Conservation (phyloP, 2,888 invertebrate genomes). For the Escarpia spicata region DNA sequence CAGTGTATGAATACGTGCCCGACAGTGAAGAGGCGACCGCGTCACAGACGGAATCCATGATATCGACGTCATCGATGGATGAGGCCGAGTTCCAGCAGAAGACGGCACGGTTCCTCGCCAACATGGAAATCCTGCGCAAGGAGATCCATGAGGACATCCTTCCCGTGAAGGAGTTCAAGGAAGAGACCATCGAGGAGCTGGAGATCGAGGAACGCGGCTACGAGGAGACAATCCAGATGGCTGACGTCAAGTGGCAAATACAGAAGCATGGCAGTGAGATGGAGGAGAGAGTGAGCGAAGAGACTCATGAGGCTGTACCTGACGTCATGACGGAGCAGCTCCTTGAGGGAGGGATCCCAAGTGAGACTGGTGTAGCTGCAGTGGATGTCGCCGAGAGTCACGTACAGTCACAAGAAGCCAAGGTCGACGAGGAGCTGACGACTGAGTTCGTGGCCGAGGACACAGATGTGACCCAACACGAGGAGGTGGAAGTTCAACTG, state of each 20-base stretch:
- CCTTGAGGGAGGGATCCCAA: slow-evolving; percentile 21
- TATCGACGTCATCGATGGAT: slow-evolving; percentile 52
- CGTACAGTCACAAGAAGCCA: slow-evolving; percentile 32
- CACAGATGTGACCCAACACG: slow-evolving; percentile 38
- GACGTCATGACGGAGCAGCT: slow-evolving; percentile 30
- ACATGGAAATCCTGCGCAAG: slow-evolving; percentile 42
- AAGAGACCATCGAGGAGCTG: slow-evolving; percentile 41
- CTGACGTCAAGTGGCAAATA: slow-evolving; percentile 47
- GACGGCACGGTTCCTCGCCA: slow-evolving; percentile 43
- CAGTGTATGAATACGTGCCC: slow-evolving; percentile 75
- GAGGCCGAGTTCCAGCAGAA: slow-evolving; percentile 45
- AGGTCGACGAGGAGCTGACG: slow-evolving; percentile 29
- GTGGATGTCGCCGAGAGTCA: slow-evolving; percentile 27
- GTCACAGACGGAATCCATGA: slow-evolving; percentile 54
- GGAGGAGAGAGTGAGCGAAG: neutral
- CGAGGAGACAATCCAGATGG: slow-evolving; percentile 46
- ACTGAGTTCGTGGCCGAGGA: slow-evolving; percentile 26
- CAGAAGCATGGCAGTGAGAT: neutral
- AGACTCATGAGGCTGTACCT: slow-evolving; percentile 25
- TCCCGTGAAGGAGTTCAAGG: slow-evolving; percentile 31
- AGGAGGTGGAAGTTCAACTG: slow-evolving; percentile 40
- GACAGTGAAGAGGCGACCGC: slow-evolving; percentile 82
- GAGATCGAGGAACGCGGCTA: slow-evolving; percentile 41
- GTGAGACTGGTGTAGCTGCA: slow-evolving; percentile 29
- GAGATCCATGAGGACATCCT: slow-evolving; percentile 42